Base-by-base conservation (phyloP, 2,113 vertebrate species). In the Aramus guarauna region DNA sequence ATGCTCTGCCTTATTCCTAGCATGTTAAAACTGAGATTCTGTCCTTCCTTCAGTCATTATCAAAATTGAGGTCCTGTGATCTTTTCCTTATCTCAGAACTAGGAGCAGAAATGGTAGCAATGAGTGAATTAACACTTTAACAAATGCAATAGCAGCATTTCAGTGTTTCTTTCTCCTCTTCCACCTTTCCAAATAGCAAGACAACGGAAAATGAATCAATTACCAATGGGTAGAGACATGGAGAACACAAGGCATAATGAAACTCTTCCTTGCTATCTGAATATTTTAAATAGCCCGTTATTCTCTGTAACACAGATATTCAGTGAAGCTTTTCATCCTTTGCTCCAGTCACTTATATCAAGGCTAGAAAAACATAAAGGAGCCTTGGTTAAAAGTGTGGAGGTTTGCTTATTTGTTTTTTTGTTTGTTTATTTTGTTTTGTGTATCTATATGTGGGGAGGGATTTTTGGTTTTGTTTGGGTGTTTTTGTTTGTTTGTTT, bases 391-490 rank as follows among this genome's bases (percentile, higher is more conserved):
- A 37, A 47, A 64, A 60, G 21, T 34, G 32, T 11, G 5, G 4
- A 4, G 4, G 3, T 23, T 83, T 77, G 4, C 4, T 63, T 50
- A 9, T 3, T 78, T 26, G n/a, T 16, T 52, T 53, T 43, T 50
- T 26, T 23, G 22, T 50, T 50, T 50, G 50, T 24, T 50, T 50
- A 24, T 12, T 21, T 72, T 30, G 7, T 5, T 59, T 60, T 43
- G 43, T 15, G 43, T 43, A 15, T 43, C 43, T 43, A 16, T 43
- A 15, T 22, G 34, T 17, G 5, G 4, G 4, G 1, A 41, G 12
- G 50, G 24, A 26, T 52, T 14, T 43, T 43, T 3, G 1, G 0
- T 1, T 29, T 17, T 58, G 26, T 30, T 30, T 16, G 30, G n/a
- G 18, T 50, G 29, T 9, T 15, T 41, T 27, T 23, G 2, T 18